phyloP scores from a whole-genome alignment of 2,888 invertebrate species.

The Cremastinae sp. region DNA sequence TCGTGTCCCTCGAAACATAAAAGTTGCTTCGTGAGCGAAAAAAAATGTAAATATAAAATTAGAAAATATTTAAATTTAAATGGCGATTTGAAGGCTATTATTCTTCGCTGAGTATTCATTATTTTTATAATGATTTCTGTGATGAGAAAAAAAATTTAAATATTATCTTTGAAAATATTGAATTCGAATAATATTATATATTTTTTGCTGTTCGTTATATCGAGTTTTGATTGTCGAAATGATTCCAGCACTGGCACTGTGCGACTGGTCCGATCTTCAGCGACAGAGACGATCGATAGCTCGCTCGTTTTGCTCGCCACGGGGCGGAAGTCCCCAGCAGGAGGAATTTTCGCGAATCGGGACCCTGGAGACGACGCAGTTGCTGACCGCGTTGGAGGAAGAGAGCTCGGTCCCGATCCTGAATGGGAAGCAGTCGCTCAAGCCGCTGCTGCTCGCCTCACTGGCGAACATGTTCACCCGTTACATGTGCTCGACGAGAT shows the following conservation, averaged over 20 bases:
- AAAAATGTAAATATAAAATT: not conserved
- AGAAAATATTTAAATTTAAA: too few species aligned
- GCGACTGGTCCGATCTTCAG: conserved; percentile 93
- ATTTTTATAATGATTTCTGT: too few species aligned
- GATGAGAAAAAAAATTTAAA: too few species aligned
- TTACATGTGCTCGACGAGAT: conserved; percentile 92
- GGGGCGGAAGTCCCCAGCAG: conserved; percentile 87
- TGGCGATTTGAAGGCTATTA: too few species aligned
- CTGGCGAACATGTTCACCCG: conserved; percentile 93
- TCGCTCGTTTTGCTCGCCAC: conserved; percentile 90
- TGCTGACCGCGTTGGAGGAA: conserved; percentile 83
- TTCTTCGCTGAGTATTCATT: not conserved
- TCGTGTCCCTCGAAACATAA: not conserved
- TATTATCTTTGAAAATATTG: too few species aligned
- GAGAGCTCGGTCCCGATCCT: conserved; percentile 73
- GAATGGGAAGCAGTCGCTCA: conserved; percentile 82
- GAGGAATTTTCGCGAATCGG: conserved; percentile 88
- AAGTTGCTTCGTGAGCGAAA: not conserved
- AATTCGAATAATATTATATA: too few species aligned
- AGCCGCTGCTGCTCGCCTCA: conserved; percentile 87
- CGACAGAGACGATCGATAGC: conserved; percentile 89
- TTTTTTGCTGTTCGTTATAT: too few species aligned
- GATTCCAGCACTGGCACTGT: conserved; percentile 90
- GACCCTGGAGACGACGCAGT: conserved; percentile 84
- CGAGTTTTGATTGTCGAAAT: too few species aligned